Percentiles rank a stretch among this genome's conserved stretches.
phyloP scores from a whole-genome alignment of 1,140 invertebrate species.

The Yoshiicerus persimilis region DNA sequence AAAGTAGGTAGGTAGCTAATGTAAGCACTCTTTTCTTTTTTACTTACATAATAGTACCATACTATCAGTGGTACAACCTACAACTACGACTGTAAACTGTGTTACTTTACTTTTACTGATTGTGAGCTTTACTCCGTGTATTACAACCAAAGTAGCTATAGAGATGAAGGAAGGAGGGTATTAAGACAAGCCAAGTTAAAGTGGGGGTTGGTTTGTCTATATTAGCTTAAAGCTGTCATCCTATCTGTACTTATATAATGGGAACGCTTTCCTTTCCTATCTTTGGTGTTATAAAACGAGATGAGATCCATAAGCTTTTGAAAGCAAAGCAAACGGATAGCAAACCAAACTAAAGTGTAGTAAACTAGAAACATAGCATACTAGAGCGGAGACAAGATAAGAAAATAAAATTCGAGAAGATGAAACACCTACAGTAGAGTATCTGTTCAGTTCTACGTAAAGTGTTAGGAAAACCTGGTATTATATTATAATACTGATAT shows the following conservation, averaged over 20 bases:
- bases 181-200: background rate
- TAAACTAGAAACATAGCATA: too few species aligned
- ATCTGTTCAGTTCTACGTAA: too few species aligned
- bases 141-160: background rate
- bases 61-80: background rate
- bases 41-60: background rate
- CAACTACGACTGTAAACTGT: background rate
- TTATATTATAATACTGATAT: too few species aligned
- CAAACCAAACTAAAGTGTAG: background rate
- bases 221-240: background rate
- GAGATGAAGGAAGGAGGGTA: background rate
- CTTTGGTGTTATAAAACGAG: background rate
- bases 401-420: conserved; percentile 1
- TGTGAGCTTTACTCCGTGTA: background rate
- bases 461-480: too few species aligned
- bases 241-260: background rate
- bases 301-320: conserved; percentile 8
- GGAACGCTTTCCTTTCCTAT: background rate
- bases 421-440: background rate
- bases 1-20: background rate
- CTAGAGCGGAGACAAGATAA: background rate
- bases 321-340: background rate
- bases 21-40: background rate
- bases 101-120: background rate
- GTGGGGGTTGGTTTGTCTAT: background rate